A percentile compares a stretch with the other conserved stretches of the same genome.
These are phyloP conservation scores for Orchesellides sinensis DNA, from an alignment of 2,888 invertebrate species.

Conservation along the genomic window DNA sequence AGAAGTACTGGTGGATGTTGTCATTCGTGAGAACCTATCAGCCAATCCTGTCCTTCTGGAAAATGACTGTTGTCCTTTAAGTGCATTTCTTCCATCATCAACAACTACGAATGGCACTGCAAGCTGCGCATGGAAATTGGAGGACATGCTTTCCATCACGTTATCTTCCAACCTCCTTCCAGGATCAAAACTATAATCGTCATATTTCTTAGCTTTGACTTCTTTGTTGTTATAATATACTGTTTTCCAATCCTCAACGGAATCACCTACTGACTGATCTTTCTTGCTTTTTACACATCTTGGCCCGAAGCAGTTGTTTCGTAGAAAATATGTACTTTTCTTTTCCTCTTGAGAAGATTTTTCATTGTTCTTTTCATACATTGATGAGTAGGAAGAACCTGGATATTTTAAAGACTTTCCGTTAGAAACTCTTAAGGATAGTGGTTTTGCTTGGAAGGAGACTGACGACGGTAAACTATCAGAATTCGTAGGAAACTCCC, in stretches of 20 bases:
- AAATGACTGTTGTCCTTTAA: slow-evolving; percentile 6
- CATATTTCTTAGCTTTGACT: slow-evolving; percentile 28
- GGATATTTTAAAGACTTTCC: slow-evolving; percentile 34
- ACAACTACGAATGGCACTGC: slow-evolving; percentile 51
- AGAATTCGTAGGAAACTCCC: too few species aligned
- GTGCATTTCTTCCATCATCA: slow-evolving; percentile 17
- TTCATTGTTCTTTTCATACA: not conserved
- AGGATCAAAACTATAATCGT: not conserved
- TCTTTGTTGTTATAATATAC: slow-evolving; percentile 33
- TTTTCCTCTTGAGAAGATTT: slow-evolving; percentile 27
- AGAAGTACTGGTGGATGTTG: slow-evolving; percentile 39
- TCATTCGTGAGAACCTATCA: slow-evolving; percentile 45
- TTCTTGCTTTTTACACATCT: slow-evolving; percentile 35
- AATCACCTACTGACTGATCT: too few species aligned
- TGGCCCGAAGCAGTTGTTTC: slow-evolving; percentile 68
- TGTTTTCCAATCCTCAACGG: slow-evolving; percentile 65
- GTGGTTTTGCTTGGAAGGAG: slow-evolving; percentile 64
- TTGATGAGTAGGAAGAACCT: too few species aligned
- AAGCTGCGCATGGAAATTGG: slow-evolving; percentile 50
- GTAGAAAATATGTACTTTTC: slow-evolving; percentile 50
- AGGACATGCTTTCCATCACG: slow-evolving; percentile 42
- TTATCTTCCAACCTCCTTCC: slow-evolving; percentile 16
- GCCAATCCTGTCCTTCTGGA: slow-evolving; percentile 9
- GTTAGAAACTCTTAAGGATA: slow-evolving; percentile 34
- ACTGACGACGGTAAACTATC: slow-evolving; percentile 45